Conservation (phyloP, 2,797 vertebrate genomes). For the Masticophis lateralis region DNA sequence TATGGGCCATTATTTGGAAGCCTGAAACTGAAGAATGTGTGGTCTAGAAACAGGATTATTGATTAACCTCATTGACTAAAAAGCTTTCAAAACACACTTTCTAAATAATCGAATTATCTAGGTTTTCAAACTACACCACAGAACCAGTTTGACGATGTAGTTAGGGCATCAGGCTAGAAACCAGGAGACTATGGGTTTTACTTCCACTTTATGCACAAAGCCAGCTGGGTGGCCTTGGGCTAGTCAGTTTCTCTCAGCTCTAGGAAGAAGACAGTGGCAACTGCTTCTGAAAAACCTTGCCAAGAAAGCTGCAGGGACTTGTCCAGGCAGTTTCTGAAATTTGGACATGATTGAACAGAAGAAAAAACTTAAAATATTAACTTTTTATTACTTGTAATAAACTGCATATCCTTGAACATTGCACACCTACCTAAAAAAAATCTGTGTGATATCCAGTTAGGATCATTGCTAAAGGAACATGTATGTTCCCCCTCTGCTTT, state of each 20-base stretch:
- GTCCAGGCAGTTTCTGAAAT: neutral
- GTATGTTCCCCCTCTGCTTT: neutral
- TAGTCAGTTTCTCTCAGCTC: neutral
- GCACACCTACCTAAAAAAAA: neutral
- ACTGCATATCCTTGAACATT: neutral
- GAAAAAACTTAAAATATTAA: neutral
- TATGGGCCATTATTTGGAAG: neutral
- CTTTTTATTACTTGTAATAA: neutral
- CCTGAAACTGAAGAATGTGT: neutral
- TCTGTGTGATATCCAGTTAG: neutral
- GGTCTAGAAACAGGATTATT: neutral
- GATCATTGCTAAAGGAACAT: neutral
- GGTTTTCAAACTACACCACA: neutral
- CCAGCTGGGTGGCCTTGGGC: neutral
- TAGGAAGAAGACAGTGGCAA: neutral
- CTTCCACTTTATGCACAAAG: neutral
- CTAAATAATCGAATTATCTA: neutral
- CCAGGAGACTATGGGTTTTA: neutral
- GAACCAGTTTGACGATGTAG: neutral
- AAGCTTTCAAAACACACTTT: neutral
- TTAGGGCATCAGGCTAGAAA: neutral
- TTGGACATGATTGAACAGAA: neutral
- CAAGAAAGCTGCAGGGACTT: neutral
- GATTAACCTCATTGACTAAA: neutral
- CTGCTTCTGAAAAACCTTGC: neutral